Evolutionary conservation across 2,113 vertebrate genomes (phyloP), one percentile per base, ranked within the genome.

Genomic region (Mugil cephalus): DNA sequence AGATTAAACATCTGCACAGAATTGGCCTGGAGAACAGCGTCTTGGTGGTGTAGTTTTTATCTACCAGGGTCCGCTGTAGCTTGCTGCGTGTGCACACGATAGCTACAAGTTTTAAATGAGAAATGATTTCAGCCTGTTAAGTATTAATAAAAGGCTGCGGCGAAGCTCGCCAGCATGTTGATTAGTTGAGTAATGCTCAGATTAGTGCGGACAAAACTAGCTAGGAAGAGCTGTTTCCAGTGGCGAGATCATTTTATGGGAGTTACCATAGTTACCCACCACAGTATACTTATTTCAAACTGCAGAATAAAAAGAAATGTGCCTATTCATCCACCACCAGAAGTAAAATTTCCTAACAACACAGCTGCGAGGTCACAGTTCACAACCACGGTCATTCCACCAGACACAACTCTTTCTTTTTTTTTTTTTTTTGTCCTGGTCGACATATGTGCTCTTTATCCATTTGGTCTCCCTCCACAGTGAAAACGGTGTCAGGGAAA

Each of bases 301-400:
- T 18, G 55, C 39, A 15, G 17, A 40, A 18, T 73, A 64, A 68
- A n/a, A 69, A 69, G 24, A 19, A 30, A 30, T 30, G 24, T 30
- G 24, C 14, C 56, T 51, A 54, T 69, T 62, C 52, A 62, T 51
- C 50, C 35, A 38, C 12, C 24, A 42, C 62, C 10, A 62, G 46
- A 64, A 34, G 56, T 61, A 3, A 34, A 34, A 67, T 10, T 52
- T 47, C 50, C 60, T 53, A 56, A 71, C 43, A 34, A 8, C 19
- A 59, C 69, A 81, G 74, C 78, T 80, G 70, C 24, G 18, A 53
- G 69, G 58, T 63, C 72, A 77, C 43, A 69, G 79, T 62, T 76
- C 79, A 72, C 18, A 53, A 51, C 18, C 56, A 60, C 69, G 13
- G 30, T 35, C 40, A 46, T 82, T 62, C 47, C 72, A 48, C 43